Percentiles rank a stretch among this genome's conserved stretches.
Evolutionary conservation across 1,140 invertebrate species (phyloP).

Genomic region (Popillia japonica): DNA sequence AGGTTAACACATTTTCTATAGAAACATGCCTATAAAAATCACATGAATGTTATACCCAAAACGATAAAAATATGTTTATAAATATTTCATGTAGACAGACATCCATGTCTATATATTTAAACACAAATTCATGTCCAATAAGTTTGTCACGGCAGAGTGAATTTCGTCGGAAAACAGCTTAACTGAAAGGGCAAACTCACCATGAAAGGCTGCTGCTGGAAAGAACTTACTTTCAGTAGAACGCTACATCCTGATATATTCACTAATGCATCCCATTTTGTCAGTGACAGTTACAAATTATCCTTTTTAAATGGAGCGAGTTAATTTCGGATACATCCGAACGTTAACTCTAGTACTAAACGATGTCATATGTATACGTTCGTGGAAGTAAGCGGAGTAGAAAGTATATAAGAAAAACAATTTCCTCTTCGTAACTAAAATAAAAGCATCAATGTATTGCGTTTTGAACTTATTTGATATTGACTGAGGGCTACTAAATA

Average conservation of each 20-base stretch:
- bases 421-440: too few species aligned
- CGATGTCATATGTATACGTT: too few species aligned
- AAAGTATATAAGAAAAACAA: too few species aligned
- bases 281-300: constrained; percentile 31
- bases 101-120: not conserved
- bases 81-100: not conserved
- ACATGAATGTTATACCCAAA: not conserved
- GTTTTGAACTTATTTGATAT: not conserved
- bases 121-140: constrained; percentile 11
- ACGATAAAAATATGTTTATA: not conserved
- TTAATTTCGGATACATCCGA: not conserved
- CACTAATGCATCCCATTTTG: constrained; percentile 16
- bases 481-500: not conserved
- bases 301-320: not conserved
- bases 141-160: not conserved
- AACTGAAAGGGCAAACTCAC: not conserved
- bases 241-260: not conserved
- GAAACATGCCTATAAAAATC: too few species aligned
- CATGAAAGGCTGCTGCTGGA: not conserved
- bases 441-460: not conserved
- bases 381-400: too few species aligned
- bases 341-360: not conserved
- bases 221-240: not conserved
- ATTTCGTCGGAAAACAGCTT: constrained; percentile 24
- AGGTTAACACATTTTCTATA: too few species aligned